Evolutionary conservation across 1,140 invertebrate genomes (phyloP).

Genomic region (Diorhabda elongata): DNA sequence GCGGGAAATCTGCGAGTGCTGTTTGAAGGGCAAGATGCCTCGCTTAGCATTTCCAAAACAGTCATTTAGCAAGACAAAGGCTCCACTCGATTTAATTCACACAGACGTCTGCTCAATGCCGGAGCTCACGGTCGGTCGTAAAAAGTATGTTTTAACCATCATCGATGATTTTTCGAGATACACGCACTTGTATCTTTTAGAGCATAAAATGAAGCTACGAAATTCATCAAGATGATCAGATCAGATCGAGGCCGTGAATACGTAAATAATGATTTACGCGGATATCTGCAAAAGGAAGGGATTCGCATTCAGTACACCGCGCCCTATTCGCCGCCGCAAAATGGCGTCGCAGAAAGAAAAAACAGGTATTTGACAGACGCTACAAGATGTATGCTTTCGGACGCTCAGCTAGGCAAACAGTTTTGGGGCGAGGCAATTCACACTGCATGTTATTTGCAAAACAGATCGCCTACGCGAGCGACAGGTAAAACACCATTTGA

Average conservation of each 20-base stretch:
- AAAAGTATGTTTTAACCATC: slow-evolving; percentile 43
- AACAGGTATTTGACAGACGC: too few relatives aligned
- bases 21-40: slow-evolving; percentile 28
- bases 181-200: slow-evolving; percentile 38
- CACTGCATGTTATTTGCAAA: slow-evolving; percentile 42
- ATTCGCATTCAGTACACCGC: too few relatives aligned
- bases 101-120: slow-evolving; percentile 27
- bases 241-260: slow-evolving; percentile 43
- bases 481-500: slow-evolving; percentile 46
- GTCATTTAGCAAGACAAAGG: slow-evolving; percentile 13
- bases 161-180: slow-evolving; percentile 45
- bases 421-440: slow-evolving; percentile 44
- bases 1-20: slow-evolving; percentile 20
- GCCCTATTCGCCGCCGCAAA: too few relatives aligned
- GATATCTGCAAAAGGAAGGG: too few relatives aligned
- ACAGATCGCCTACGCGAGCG: slow-evolving; percentile 37
- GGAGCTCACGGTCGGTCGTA: slow-evolving; percentile 26
- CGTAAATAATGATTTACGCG: slow-evolving; percentile 29
- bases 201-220: slow-evolving; percentile 37
- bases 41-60: slow-evolving; percentile 19
- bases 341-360: too few relatives aligned
- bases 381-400: slow-evolving; percentile 22
- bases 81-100: slow-evolving; percentile 27
- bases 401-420: slow-evolving; percentile 41
- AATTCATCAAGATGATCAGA: slow-evolving; percentile 35